Evolutionary conservation across 2,113 vertebrate species (phyloP).

Genomic region (Polyodon spathula): DNA sequence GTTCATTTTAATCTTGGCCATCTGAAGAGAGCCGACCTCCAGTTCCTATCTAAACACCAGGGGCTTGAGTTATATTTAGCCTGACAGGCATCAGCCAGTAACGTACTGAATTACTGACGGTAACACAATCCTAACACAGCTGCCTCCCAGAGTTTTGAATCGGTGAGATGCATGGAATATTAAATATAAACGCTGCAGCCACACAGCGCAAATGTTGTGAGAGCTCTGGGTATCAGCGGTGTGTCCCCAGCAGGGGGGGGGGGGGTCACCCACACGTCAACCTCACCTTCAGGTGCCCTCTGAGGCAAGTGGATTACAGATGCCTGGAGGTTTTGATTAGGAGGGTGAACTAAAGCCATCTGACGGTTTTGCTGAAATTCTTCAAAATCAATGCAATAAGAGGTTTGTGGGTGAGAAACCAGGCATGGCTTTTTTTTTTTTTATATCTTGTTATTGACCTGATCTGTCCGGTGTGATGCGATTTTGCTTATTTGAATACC

Average conservation of each 20-base stretch:
- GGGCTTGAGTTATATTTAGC: conserved; percentile 27
- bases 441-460: too few species aligned
- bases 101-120: conserved; percentile 12
- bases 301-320: conserved; percentile 30
- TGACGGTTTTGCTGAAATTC: conserved; percentile 27
- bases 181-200: conserved; percentile 10
- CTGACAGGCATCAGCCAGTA: conserved; percentile 24
- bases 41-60: too few species aligned
- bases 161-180: conserved; percentile 25
- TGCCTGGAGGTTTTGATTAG: conserved; percentile 41
- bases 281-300: conserved; percentile 25
- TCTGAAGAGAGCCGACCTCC: too few species aligned
- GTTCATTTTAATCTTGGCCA: too few species aligned
- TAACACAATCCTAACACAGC: conserved; percentile 21
- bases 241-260: not conserved
- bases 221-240: not conserved
- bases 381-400: too few species aligned
- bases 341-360: conserved; percentile 29
- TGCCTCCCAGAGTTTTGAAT: conserved; percentile 17
- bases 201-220: not conserved
- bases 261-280: conserved; percentile 17
- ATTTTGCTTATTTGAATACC: too few species aligned
- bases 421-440: too few species aligned
- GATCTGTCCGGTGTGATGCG: too few species aligned
- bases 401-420: too few species aligned